Evolutionary conservation across 2,797 vertebrate genomes (phyloP), one percentile per base, ranked within the genome.

Genomic region (Catostomus latipinnis): DNA sequence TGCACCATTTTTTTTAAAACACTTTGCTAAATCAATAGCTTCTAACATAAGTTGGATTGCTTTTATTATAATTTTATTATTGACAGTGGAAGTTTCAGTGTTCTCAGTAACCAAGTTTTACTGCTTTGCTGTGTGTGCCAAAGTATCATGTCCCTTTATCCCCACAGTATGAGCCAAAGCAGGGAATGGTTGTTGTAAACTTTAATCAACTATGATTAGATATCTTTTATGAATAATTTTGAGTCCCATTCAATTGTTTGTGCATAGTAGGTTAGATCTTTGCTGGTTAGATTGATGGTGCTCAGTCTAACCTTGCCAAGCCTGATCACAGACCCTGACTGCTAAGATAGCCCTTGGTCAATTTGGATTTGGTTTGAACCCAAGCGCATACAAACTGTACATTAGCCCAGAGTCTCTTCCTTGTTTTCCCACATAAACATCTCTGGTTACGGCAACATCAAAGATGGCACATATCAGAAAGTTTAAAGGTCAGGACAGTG

Each of bases 211-310:
- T 14, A 50, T 53, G 48, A 34, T 34, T 34, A 34, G 34, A n/a
- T 65, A 54, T 16, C n/a, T 53, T 34, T 14, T 54, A 22, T 18
- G 7, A 65, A 16, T 46, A 3, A 46, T 63, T 34, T 49, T 73
- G 46, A 14, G 46, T 62, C 54, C 54, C 14, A 46, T 34, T 68
- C 11, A 61, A 16, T 76, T 58, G 52, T 57, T 18, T 71, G 94
- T 34, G 34, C 34, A 34, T 34, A 34, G 34, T 34, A 34, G 34
- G 34, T 34, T 34, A 34, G 95, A 94, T 94, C 94, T 96, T 94
- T 93, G 91, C 93, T 90, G 92, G 94, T 90, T 96, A 96, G 96
- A 96, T 95, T 95, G 93, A 92, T 92, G 3, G 34, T 34, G 34
- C 1, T 34, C 34, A 34, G 34, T 34, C 34, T 22, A 34, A 90